Evolutionary conservation across 2,888 invertebrate species (phyloP).

Genomic region (Andrena flavipes): DNA sequence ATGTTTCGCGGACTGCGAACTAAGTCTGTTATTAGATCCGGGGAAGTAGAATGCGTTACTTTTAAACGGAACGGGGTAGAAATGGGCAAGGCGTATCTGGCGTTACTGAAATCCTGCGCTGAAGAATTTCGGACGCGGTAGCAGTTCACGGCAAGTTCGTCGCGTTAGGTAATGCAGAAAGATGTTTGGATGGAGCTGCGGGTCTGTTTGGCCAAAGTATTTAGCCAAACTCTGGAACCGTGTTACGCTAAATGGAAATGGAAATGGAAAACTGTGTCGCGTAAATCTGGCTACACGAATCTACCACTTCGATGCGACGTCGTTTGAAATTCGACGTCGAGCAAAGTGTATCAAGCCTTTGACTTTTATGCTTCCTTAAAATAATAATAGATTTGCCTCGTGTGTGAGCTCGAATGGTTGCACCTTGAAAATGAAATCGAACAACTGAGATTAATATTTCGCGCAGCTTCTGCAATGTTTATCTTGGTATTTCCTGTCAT

Average conservation of each 20-base stretch:
- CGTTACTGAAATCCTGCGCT: background rate
- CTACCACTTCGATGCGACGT: background rate
- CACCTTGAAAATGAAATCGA: background rate
- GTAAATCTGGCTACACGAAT: constrained; percentile 3
- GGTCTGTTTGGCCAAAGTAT: background rate
- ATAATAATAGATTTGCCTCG: background rate
- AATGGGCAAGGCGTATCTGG: background rate
- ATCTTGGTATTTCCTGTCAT: no score
- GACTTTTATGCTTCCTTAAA: no score
- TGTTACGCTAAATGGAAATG: constrained; percentile 9
- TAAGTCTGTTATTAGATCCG: background rate
- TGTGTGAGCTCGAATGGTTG: background rate
- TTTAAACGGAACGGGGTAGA: background rate
- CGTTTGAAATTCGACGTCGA: no score
- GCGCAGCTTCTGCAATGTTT: no score
- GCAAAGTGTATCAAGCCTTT: no score
- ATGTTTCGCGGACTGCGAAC: background rate
- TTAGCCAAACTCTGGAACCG: constrained; percentile 1
- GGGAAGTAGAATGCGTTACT: background rate
- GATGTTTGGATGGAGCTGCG: background rate
- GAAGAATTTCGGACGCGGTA: background rate
- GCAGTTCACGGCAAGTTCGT: background rate
- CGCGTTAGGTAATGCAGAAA: background rate
- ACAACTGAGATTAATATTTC: background rate
- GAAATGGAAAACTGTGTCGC: background rate